Evolutionary conservation across 2,797 vertebrate species (phyloP).

Genomic region (Rhabdophis nuchalis): DNA sequence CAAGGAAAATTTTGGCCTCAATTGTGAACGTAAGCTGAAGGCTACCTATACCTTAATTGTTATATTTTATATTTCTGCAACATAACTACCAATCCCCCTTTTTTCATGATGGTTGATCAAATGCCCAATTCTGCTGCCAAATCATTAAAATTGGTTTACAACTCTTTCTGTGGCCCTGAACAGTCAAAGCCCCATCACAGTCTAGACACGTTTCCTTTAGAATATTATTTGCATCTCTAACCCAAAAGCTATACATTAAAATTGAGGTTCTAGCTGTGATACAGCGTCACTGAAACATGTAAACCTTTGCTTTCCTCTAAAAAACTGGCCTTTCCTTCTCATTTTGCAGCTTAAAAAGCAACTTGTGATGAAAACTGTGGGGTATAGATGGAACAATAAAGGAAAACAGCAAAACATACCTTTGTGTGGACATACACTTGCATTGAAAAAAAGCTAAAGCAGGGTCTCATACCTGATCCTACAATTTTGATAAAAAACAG

Average conservation of each 20-base stretch:
- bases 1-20: background rate
- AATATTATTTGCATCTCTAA: background rate
- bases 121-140: background rate
- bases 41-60: background rate
- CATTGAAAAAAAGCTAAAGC: background rate
- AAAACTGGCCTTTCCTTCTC: background rate
- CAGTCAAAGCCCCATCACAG: background rate
- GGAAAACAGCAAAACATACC: background rate
- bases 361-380: background rate
- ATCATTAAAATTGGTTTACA: background rate
- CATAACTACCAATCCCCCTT: background rate
- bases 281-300: background rate
- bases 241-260: background rate
- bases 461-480: background rate
- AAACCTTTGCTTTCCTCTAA: background rate
- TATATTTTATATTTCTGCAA: background rate
- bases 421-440: background rate
- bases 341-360: background rate
- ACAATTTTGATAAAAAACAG: background rate
- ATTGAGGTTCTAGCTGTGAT: background rate
- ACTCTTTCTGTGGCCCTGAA: background rate
- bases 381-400: background rate
- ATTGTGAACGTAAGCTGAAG: background rate
- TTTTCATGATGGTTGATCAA: background rate
- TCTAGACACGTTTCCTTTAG: background rate